Conservation (phyloP, 2,888 invertebrate species). For the Eilema sororculum region DNA sequence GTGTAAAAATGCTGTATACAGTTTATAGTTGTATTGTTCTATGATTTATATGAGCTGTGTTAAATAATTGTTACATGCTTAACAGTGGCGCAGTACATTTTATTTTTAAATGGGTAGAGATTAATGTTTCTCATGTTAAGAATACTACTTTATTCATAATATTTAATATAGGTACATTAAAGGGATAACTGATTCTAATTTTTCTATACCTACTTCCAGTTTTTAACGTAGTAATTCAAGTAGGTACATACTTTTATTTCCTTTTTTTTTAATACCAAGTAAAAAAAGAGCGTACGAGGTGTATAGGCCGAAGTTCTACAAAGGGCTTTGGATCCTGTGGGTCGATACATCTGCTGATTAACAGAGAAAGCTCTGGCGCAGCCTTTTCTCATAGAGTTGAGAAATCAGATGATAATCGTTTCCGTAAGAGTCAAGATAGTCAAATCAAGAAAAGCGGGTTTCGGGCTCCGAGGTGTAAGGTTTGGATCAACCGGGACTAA, state of each 20-base stretch:
- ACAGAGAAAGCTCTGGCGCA: not conserved
- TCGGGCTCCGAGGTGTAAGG: not conserved
- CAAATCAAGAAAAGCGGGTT: too few relatives aligned
- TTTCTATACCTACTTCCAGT: not conserved
- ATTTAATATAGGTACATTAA: not conserved
- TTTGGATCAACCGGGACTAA: not conserved
- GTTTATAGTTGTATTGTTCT: constrained; percentile 22
- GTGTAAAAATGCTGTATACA: constrained; percentile 25
- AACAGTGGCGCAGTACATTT: not conserved
- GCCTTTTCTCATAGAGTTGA: not conserved
- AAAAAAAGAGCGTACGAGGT: not conserved
- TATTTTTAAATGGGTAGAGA: not conserved
- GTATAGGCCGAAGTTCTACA: not conserved
- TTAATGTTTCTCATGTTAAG: not conserved
- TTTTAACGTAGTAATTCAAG: not conserved
- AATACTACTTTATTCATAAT: not conserved
- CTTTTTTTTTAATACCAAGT: not conserved
- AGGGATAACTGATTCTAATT: not conserved
- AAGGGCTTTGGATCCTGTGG: not conserved
- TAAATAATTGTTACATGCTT: not conserved
- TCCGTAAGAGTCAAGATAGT: too few relatives aligned
- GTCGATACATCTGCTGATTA: not conserved
- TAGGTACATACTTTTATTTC: too few relatives aligned
- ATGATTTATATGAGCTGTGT: constrained; percentile 7
- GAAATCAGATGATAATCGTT: not conserved